Base-by-base conservation (phyloP, 2,888 invertebrate genomes). In the Scaeva pyrastri region DNA sequence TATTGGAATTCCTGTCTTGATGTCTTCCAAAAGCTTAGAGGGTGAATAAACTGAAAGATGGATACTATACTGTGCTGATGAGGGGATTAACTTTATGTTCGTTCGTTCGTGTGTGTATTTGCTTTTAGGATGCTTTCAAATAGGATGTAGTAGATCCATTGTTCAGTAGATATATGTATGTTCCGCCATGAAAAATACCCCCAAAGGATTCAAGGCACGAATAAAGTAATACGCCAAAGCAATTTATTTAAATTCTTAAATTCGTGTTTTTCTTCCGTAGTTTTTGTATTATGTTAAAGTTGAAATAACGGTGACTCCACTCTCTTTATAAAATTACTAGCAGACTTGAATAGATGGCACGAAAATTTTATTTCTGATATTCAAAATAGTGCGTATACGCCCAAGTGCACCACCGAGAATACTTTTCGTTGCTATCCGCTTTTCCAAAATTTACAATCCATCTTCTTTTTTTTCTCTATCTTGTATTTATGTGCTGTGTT, bases 1-100 rank as follows among this genome's bases (percentile, higher is more conserved):
- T 88, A 87, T 88, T 88, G 82, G 88, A 87, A 88, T 88, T 88
- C 80, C 79, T 79, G 60, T 68, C 83, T 48, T 66, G 31, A 31
- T 48, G 48, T 23, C 58, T 71, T 21, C 39, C 26, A 31, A 43
- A 12, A 41, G 23, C 48, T 66, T 43, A 39, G 74, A 71, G 73
- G 70, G 39, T 70, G 68, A 45, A 52, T 10, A 48, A 62, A 58
- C 31, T 23, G 55, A 71, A 70, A 50, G 80, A 72, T 60, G 72
- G 50, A 68, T 68, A 41, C 45, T 52, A 52, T 68, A 41, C 45
- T 52, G 39, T 68, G 75, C 50, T 80, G 76, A 72, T 26, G 66
- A 72, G 75, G 78, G 83, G 78, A 66, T 72, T 87, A 74, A 43
- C 71, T 60, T 81, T 72, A n/a, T n/a, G n/a, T 31, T 12, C 26